These are phyloP conservation scores for Xestia ashworthii DNA, from an alignment of 2,888 invertebrate genomes.

Conservation along the genomic window DNA sequence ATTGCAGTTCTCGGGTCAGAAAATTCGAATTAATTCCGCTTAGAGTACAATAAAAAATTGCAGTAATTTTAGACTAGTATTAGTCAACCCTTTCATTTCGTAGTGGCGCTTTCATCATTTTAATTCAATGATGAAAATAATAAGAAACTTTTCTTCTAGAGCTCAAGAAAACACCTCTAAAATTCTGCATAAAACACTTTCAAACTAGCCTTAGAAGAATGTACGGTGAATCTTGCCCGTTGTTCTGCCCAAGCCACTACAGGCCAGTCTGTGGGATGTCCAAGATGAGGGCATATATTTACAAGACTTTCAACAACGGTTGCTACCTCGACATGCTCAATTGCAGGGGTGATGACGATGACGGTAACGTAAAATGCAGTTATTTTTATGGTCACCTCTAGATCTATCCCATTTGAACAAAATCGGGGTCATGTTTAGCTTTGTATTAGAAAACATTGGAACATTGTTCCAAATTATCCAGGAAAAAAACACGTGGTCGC, in stretches of 20 bases:
- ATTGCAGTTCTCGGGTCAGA: too few species aligned
- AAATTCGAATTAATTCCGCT: too few species aligned
- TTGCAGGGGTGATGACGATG: constrained; percentile 82
- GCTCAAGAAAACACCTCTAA: constrained; percentile 72
- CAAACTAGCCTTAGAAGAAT: constrained; percentile 64
- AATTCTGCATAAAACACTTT: constrained; percentile 76
- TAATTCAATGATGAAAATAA: background rate
- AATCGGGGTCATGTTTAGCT: too few species aligned
- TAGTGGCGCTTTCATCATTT: background rate
- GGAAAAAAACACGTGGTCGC: too few species aligned
- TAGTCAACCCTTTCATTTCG: background rate
- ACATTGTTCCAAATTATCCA: too few species aligned
- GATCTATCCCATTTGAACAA: too few species aligned
- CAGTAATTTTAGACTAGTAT: background rate
- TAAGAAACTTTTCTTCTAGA: constrained; percentile 63
- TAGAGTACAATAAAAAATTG: background rate
- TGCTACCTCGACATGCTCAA: constrained; percentile 85
- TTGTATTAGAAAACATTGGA: too few species aligned
- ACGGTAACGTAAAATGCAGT: constrained; percentile 32
- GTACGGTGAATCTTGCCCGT: constrained; percentile 83
- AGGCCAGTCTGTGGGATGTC: constrained; percentile 83
- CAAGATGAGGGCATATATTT: constrained; percentile 74
- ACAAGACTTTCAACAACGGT: constrained; percentile 81
- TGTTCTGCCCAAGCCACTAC: constrained; percentile 83
- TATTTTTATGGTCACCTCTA: background rate